Conservation (phyloP, 1,140 invertebrate species). For the Chrysopa pallens region DNA sequence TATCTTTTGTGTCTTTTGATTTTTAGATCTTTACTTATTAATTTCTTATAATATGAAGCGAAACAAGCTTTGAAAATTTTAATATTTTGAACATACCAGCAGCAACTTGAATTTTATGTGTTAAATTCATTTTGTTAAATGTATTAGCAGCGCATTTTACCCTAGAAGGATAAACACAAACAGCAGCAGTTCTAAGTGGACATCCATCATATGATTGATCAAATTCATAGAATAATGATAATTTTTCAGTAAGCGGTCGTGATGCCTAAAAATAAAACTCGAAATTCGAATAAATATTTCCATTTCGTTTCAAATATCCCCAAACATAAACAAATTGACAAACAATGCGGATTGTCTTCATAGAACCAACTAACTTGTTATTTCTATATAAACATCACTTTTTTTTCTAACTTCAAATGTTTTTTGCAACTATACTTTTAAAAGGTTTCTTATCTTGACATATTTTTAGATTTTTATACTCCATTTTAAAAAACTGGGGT, state of each 20-base stretch:
- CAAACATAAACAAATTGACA: constrained; percentile 8
- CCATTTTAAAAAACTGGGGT: too few species aligned
- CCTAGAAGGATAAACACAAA: constrained; percentile 86
- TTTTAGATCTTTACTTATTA: too few species aligned
- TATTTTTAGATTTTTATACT: too few species aligned
- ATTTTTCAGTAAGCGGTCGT: constrained; percentile 26
- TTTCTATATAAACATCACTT: too few species aligned
- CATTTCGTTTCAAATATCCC: not conserved
- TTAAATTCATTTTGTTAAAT: constrained; percentile 35
- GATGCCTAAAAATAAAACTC: constrained; percentile 27
- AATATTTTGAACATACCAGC: constrained; percentile 35
- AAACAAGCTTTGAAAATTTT: too few species aligned
- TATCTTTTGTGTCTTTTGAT: too few species aligned
- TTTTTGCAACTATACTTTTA: too few species aligned
- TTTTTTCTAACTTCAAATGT: too few species aligned
- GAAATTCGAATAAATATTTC: too few species aligned
- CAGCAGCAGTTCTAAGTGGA: constrained; percentile 50
- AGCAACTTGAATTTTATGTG: constrained; percentile 47
- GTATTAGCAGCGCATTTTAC: constrained; percentile 48
- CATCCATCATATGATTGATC: constrained; percentile 10
- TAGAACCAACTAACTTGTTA: too few species aligned
- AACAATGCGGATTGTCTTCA: constrained; percentile 14
- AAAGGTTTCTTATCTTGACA: too few species aligned
- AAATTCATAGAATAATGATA: constrained; percentile 16
- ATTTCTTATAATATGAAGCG: too few species aligned